Percentiles rank a stretch among this genome's conserved stretches.
phyloP scores from a whole-genome alignment of 2,797 vertebrate genomes.

The Leptoclinus maculatus region DNA sequence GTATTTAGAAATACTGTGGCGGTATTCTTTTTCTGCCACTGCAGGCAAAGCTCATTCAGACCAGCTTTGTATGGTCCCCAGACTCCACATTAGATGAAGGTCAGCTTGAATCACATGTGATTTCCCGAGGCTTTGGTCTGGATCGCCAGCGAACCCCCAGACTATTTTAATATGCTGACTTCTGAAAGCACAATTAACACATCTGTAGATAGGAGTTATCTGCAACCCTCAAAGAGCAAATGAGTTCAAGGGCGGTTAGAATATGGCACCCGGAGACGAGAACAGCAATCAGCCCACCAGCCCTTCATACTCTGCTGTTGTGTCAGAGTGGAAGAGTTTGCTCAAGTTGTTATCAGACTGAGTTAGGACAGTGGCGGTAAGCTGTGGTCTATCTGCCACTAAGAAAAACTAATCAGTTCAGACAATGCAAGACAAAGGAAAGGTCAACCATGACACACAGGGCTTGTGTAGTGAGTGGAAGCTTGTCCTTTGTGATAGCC shows the following conservation, averaged over 20 bases:
- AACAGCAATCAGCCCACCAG: slow-evolving; percentile 33
- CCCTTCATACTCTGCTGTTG: slow-evolving; percentile 29
- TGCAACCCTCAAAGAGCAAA: slow-evolving; percentile 56
- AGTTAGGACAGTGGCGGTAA: slow-evolving; percentile 49
- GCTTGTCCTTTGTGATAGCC: slow-evolving; percentile 61
- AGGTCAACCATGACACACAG: slow-evolving; percentile 72
- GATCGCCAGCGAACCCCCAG: slow-evolving; percentile 45
- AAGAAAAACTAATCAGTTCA: slow-evolving; percentile 68
- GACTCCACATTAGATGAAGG: slow-evolving; percentile 69
- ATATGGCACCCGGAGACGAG: slow-evolving; percentile 43
- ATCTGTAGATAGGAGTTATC: slow-evolving; percentile 73
- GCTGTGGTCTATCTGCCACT: slow-evolving; percentile 52
- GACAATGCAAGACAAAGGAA: slow-evolving; percentile 69
- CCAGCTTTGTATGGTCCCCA: slow-evolving; percentile 43
- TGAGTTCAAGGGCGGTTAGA: slow-evolving; percentile 57
- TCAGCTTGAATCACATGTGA: slow-evolving; percentile 68
- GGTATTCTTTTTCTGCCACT: slow-evolving; percentile 10
- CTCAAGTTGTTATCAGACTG: slow-evolving; percentile 42
- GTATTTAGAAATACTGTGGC: slow-evolving; percentile 21
- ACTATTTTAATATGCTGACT: slow-evolving; percentile 67
- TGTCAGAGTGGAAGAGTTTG: slow-evolving; percentile 50
- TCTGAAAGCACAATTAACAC: slow-evolving; percentile 78
- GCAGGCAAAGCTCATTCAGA: slow-evolving; percentile 41
- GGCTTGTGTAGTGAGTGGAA: slow-evolving; percentile 52
- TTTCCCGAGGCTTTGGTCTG: slow-evolving; percentile 71